Evolutionary conservation across 2,888 invertebrate genomes (phyloP).

Genomic region (Trachelus iudaicus): DNA sequence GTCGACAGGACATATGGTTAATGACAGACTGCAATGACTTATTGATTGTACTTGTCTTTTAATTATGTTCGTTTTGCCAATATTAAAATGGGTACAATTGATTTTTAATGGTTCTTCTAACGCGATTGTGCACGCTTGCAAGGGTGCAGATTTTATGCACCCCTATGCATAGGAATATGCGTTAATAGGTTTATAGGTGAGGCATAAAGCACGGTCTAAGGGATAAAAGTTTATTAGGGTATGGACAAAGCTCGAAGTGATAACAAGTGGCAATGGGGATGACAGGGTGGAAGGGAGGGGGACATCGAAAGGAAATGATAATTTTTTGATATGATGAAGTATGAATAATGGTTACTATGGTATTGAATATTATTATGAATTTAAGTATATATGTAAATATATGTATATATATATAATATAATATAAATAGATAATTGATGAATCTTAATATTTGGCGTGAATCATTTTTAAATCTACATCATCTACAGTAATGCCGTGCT

Average conservation of each 20-base stretch:
- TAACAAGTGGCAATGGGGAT: not conserved
- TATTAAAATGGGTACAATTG: slow-evolving; percentile 26
- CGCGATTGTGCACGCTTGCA: not conserved
- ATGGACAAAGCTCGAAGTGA: not conserved
- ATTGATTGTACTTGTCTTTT: slow-evolving; percentile 29
- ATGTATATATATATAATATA: slow-evolving; percentile 36
- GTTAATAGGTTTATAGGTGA: not conserved
- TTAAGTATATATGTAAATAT: slow-evolving; percentile 29
- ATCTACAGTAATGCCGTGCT: slow-evolving; percentile 3
- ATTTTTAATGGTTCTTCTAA: slow-evolving; percentile 11
- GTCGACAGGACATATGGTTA: not conserved
- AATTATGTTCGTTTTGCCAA: slow-evolving; percentile 21
- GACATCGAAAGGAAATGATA: no score
- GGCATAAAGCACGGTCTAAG: not conserved
- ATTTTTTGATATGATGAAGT: not conserved
- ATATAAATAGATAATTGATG: slow-evolving; percentile 45
- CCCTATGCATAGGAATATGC: not conserved
- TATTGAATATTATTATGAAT: slow-evolving; percentile 1
- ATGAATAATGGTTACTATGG: not conserved
- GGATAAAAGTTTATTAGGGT: not conserved
- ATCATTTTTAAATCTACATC: slow-evolving; percentile 49
- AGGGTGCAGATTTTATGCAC: not conserved
- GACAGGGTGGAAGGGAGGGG: not conserved
- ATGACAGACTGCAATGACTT: not conserved
- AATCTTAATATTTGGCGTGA: slow-evolving; percentile 55